Conservation (phyloP, 1,140 invertebrate species). For the Eriocheir sinensis region DNA sequence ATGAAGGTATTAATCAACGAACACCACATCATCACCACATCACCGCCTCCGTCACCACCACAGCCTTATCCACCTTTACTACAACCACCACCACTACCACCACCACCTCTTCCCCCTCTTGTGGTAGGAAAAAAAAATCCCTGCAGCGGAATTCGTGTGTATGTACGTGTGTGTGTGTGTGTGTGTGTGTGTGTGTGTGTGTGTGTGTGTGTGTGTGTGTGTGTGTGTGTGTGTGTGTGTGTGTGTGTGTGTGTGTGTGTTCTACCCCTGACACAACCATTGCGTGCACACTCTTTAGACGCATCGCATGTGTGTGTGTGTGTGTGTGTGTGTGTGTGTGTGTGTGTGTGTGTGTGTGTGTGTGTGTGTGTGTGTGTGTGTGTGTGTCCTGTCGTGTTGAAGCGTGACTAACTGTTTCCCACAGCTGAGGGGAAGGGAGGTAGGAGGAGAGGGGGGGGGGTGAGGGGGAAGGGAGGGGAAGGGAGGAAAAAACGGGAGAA, state of each 20-base stretch:
- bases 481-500: neutral
- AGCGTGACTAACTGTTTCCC: neutral
- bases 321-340: constrained; percentile 45
- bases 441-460: neutral
- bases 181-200: constrained; percentile 22
- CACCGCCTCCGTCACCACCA: too few species aligned
- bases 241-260: constrained; percentile 52
- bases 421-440: neutral
- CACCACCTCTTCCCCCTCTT: too few species aligned
- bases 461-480: neutral
- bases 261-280: too few species aligned
- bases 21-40: neutral
- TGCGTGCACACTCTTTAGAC: too few species aligned
- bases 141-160: neutral
- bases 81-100: neutral
- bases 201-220: constrained; percentile 38
- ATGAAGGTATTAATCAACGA: too few species aligned
- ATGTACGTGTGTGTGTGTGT: constrained; percentile 13
- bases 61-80: neutral
- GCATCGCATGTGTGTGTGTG: neutral
- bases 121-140: too few species aligned
- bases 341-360: constrained; percentile 56
- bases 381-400: neutral
- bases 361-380: constrained; percentile 33
- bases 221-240: constrained; percentile 56